Percentiles rank a stretch among this genome's conserved stretches.
Conservation (phyloP, 2,888 invertebrate genomes). For the Drepanosiphum platanoidis region DNA sequence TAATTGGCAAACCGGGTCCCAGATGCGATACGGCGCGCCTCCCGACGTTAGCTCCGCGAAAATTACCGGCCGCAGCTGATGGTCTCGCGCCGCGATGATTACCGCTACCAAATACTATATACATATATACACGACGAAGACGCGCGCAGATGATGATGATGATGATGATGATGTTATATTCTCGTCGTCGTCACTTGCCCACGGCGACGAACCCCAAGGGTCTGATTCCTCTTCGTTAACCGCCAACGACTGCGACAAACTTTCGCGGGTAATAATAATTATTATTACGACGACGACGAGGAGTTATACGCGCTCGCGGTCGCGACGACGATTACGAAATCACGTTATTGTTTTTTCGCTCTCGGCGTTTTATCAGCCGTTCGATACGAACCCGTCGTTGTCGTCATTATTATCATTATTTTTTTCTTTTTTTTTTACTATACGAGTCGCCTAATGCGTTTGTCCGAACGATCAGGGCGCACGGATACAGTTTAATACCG, state of each 20-base stretch:
- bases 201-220: conserved; percentile 41
- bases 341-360: too few relatives aligned
- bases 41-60: conserved; percentile 17
- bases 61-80: conserved; percentile 60
- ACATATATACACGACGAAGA: neutral
- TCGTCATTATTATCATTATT: too few relatives aligned
- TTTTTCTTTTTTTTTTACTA: too few relatives aligned
- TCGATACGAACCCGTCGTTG: too few relatives aligned
- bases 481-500: neutral
- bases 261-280: conserved; percentile 51
- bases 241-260: conserved; percentile 30
- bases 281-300: neutral
- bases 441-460: neutral
- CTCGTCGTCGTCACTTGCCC: conserved; percentile 35
- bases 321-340: neutral
- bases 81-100: conserved; percentile 3
- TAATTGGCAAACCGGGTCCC: conserved; percentile 57
- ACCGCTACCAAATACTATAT: neutral
- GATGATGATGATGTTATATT: conserved; percentile 37
- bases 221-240: conserved; percentile 60
- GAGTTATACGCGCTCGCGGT: neutral
- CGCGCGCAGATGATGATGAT: neutral
- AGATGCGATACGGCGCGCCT: conserved; percentile 32
- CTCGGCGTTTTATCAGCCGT: too few relatives aligned
- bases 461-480: neutral